phyloP scores from a whole-genome alignment of 2,113 vertebrate species.

The Syrmaticus mikado region DNA sequence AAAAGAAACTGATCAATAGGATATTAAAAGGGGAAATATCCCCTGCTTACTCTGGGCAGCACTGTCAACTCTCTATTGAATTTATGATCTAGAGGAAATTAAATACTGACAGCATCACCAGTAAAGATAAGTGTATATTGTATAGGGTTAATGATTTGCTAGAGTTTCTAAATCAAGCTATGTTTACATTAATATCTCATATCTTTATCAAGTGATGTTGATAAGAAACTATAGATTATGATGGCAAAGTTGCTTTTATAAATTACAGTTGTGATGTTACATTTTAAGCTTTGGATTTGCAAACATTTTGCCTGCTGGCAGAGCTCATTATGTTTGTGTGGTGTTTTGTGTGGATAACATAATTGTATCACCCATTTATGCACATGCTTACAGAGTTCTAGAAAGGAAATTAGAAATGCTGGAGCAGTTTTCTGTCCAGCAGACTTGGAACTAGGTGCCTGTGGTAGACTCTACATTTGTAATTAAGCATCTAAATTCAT shows the following conservation, averaged over 20 bases:
- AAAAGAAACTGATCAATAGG: slow-evolving; percentile 45
- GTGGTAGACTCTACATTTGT: background rate
- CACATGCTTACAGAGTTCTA: background rate
- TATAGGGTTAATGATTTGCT: slow-evolving; percentile 62
- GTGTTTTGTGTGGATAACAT: background rate
- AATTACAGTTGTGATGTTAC: background rate
- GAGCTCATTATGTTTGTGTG: background rate
- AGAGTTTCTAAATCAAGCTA: slow-evolving; percentile 54
- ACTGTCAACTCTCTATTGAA: slow-evolving; percentile 55
- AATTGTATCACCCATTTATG: background rate
- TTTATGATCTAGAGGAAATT: slow-evolving; percentile 72
- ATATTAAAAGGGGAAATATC: slow-evolving; percentile 38
- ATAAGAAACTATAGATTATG: slow-evolving; percentile 49
- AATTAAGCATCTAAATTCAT: slow-evolving; percentile 17
- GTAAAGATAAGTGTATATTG: slow-evolving; percentile 56
- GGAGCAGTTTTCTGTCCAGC: background rate
- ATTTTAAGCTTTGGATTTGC: slow-evolving; percentile 18
- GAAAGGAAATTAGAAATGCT: background rate
- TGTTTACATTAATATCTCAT: slow-evolving; percentile 49
- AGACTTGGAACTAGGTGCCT: background rate
- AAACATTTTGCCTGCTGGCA: slow-evolving; percentile 4
- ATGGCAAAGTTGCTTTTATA: slow-evolving; percentile 37
- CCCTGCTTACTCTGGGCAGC: slow-evolving; percentile 4
- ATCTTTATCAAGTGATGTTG: slow-evolving; percentile 61
- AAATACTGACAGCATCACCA: slow-evolving; percentile 63